Evolutionary conservation across 2,797 vertebrate genomes (phyloP).

Genomic region (Platalea minor): DNA sequence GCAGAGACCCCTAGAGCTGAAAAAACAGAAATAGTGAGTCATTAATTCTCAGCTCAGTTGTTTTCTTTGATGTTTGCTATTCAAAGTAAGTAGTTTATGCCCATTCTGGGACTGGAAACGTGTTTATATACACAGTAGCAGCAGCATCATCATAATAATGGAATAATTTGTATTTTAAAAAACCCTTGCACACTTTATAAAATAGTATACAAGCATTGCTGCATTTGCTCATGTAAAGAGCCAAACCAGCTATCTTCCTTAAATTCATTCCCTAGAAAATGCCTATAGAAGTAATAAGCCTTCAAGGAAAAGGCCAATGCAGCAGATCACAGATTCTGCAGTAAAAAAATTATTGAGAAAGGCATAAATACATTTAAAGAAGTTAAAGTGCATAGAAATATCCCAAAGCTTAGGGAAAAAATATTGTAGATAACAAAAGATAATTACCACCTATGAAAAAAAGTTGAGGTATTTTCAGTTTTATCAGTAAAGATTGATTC

Average conservation of each 20-base stretch:
- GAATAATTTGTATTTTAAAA: constrained; percentile 31
- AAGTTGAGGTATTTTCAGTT: neutral
- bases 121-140: constrained; percentile 3
- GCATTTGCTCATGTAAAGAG: neutral
- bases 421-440: neutral
- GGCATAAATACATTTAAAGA: neutral
- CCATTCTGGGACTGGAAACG: constrained; percentile 42
- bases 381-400: neutral
- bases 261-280: neutral
- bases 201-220: neutral
- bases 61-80: constrained; percentile 47
- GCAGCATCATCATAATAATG: neutral
- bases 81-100: constrained; percentile 41
- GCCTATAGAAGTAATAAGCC: neutral
- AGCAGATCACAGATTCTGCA: neutral
- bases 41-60: constrained; percentile 35
- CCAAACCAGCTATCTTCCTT: neutral
- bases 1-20: constrained; percentile 3
- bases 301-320: neutral
- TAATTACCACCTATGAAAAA: neutral
- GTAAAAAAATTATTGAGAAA: neutral
- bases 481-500: neutral
- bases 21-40: constrained; percentile 20
- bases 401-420: neutral
- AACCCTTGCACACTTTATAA: neutral